These are phyloP conservation scores for Hemiprocne comata DNA, from an alignment of 2,113 vertebrate genomes.

Conservation along the genomic window DNA sequence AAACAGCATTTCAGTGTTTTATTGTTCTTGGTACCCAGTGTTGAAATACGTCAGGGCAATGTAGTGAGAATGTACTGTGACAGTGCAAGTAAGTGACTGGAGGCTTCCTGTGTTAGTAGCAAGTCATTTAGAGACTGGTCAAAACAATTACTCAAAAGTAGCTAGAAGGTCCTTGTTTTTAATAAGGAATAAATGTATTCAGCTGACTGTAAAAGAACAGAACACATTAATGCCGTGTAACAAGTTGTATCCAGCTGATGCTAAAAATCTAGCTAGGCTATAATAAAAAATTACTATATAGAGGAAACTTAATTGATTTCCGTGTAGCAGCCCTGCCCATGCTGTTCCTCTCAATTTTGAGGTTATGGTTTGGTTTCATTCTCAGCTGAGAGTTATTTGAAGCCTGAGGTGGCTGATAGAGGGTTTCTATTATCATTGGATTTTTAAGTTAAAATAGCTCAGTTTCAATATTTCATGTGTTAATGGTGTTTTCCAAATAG, in stretches of 20 bases:
- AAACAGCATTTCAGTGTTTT: neutral
- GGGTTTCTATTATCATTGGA: neutral
- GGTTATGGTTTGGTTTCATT: neutral
- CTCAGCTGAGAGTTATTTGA: neutral
- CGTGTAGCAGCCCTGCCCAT: neutral
- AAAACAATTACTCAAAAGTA: neutral
- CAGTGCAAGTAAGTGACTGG: neutral
- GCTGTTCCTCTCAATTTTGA: neutral
- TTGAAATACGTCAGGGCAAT: neutral
- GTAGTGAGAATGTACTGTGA: neutral
- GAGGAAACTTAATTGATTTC: neutral
- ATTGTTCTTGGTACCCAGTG: accelerated
- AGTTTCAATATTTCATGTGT: neutral
- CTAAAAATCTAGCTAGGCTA: neutral
- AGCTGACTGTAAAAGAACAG: neutral
- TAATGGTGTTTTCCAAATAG: neutral
- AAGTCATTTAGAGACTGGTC: neutral
- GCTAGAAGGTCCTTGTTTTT: neutral
- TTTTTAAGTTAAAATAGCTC: neutral
- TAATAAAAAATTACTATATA: neutral
- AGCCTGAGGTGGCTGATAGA: neutral
- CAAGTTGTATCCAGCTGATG: accelerated
- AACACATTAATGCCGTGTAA: neutral
- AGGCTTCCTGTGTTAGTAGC: accelerated
- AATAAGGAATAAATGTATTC: neutral